Base-by-base conservation (phyloP, 2,888 invertebrate genomes). In the Rhabditoides inermis region DNA sequence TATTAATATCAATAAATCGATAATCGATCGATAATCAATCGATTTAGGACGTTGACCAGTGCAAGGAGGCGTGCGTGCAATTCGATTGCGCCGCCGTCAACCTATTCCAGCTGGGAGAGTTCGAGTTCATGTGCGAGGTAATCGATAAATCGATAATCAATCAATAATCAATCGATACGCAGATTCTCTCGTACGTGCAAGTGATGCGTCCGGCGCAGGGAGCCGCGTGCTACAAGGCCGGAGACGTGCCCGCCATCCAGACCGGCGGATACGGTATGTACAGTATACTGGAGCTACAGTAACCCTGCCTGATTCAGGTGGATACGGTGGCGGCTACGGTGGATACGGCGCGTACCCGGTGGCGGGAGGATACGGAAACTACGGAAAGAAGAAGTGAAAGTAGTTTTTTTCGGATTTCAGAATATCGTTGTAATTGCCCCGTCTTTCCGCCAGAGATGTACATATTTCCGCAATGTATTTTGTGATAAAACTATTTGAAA, bases 11-110 rank as follows among this genome's bases (percentile, higher is more conserved):
- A 4, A 20, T 28, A 22, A 26, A 53, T 27, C 30, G 15, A 10
- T 37, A 40, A n/a, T 18, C 15, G 40, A 40, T 15, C 40, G 20
- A 20, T 15, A 7, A 10, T 40, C n/a, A 40, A 10, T 20, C 30
- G 20, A 37, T 50, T 25, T 41, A 72, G 68, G 73, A 73, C 51
- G 70, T 73, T 46, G 73, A 73, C 44, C 70, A 73, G 46, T 73
- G 73, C 60, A 72, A 73, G 50, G 68, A 70, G 45, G 72, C 73
- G 2, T 73, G 73, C 42, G 59, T 70, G 15, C 69, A 70, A 45
- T 67, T 70, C 46, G 68, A 73, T 35, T 73, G 73, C 47, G 61
- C 60, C 18, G 73, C 70, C 26, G 73, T 73, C 22, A 73, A 73
- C 53, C 64, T 73, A 1, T 73, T 65, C 61, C 73, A 73, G 49